phyloP scores from a whole-genome alignment of 2,888 invertebrate genomes.

The Andrena dorsata region DNA sequence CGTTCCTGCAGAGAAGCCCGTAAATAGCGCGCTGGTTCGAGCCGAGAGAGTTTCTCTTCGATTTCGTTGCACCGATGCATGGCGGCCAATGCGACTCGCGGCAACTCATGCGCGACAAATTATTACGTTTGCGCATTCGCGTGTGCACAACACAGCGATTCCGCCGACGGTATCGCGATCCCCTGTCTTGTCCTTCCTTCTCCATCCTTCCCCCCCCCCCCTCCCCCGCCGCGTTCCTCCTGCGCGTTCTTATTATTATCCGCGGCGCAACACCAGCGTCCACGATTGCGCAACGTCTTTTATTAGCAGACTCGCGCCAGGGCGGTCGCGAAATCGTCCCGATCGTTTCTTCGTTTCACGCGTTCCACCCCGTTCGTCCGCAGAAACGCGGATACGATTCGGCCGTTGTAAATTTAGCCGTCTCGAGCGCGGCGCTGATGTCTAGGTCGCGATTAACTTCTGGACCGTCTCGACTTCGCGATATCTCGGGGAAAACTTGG shows the following conservation, averaged over 20 bases:
- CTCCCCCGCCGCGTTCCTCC: neutral
- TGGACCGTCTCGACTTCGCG: neutral
- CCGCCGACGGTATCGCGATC: slow-evolving; percentile 41
- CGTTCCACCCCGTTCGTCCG: slow-evolving; percentile 37
- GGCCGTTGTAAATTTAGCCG: slow-evolving; percentile 64
- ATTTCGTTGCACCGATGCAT: slow-evolving; percentile 50
- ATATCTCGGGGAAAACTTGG: slow-evolving; percentile 11
- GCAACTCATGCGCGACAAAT: slow-evolving; percentile 58
- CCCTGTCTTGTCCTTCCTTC: neutral
- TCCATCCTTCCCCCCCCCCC: neutral
- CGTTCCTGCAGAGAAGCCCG: slow-evolving; percentile 18
- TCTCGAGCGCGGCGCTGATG: slow-evolving; percentile 53
- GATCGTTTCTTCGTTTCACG: slow-evolving; percentile 59
- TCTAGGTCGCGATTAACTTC: slow-evolving; percentile 72
- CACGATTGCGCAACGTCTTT: slow-evolving; percentile 79
- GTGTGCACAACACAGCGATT: slow-evolving; percentile 47
- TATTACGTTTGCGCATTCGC: slow-evolving; percentile 60
- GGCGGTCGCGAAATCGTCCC: slow-evolving; percentile 69
- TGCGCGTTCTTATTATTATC: slow-evolving; percentile 75
- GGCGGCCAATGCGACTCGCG: slow-evolving; percentile 32
- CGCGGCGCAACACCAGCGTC: slow-evolving; percentile 68
- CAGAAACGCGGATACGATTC: slow-evolving; percentile 46
- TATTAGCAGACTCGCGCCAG: slow-evolving; percentile 74
- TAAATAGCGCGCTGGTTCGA: slow-evolving; percentile 46
- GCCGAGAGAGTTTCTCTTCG: slow-evolving; percentile 57